These are phyloP conservation scores for Matsumurasca onukii DNA, from an alignment of 1,140 invertebrate genomes.

Conservation along the genomic window DNA sequence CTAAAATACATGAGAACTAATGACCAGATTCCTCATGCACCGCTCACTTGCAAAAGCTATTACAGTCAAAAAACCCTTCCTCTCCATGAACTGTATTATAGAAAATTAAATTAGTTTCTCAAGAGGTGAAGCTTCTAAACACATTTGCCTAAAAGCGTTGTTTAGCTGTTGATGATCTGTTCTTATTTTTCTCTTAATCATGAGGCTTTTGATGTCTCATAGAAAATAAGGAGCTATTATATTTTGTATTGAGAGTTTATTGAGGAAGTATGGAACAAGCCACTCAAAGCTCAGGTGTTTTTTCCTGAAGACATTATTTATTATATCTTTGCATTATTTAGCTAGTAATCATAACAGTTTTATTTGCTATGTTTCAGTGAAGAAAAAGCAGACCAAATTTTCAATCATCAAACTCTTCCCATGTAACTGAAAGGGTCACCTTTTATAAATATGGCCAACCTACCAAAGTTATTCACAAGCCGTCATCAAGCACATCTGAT, in stretches of 20 bases:
- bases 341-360: neutral
- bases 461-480: slow-evolving; percentile 13
- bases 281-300: neutral
- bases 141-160: too few species aligned
- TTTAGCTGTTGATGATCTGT: too few species aligned
- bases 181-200: too few species aligned
- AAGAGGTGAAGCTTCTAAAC: too few species aligned
- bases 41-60: too few species aligned
- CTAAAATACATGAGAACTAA: too few species aligned
- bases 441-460: slow-evolving; percentile 15
- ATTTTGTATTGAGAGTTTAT: too few species aligned
- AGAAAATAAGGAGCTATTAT: neutral
- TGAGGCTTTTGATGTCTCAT: neutral
- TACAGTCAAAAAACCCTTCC: too few species aligned
- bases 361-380: neutral
- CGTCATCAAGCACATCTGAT: neutral
- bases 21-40: too few species aligned
- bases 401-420: neutral
- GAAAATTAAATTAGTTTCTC: too few species aligned
- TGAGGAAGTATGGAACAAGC: neutral
- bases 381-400: neutral
- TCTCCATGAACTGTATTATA: too few species aligned
- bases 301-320: neutral
- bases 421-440: neutral
- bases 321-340: neutral